Evolutionary conservation across 2,113 vertebrate genomes (phyloP), one percentile per base, ranked within the genome.

Genomic region (Psittacula cyanocephala): DNA sequence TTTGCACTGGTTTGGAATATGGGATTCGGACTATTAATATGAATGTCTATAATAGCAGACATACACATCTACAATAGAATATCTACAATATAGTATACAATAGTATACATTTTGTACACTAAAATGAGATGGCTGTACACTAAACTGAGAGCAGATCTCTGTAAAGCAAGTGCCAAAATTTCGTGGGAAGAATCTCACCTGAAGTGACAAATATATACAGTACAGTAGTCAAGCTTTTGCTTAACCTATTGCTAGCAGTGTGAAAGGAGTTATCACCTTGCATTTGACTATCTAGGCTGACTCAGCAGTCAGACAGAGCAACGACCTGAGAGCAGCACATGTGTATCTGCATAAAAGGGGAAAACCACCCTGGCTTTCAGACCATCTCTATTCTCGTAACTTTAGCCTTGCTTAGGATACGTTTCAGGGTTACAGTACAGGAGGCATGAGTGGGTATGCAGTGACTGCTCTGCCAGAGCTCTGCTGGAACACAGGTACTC

Each of bases 251-350:
- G 33, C 11, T 44, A 84, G 20, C 17, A 23, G 35, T 20, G 27
- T 41, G 69, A 79, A 86, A 89, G 22, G 11, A 85, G 4, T 12
- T 10, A 64, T 22, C 24, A 55, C 29, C n/a, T 16, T 8, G 29
- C 43, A 53, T 47, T 44, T 57, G 6, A 43, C 18, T 71, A 64
- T 5, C 44, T 24, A 22, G 16, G 23, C 39, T 85, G 70, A 69
- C 18, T 62, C 53, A 62, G 63, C n/a, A 53, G 63, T 16, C 71
- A 88, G 15, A 46, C 8, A 35, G 28, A 77, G 18, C 24, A 31
- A 18, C n/a, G 28, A 80, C 41, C 16, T 33, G 25, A 63, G 13
- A 27, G 65, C 9, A 47, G 41, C 0, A 0, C 22, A 39, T 1
- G 23, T 16, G 33, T n/a, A 59, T 59, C 13, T 33, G 17, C 19